Evolutionary conservation across 2,888 invertebrate species (phyloP).

Genomic region (Hydraecia micacea): DNA sequence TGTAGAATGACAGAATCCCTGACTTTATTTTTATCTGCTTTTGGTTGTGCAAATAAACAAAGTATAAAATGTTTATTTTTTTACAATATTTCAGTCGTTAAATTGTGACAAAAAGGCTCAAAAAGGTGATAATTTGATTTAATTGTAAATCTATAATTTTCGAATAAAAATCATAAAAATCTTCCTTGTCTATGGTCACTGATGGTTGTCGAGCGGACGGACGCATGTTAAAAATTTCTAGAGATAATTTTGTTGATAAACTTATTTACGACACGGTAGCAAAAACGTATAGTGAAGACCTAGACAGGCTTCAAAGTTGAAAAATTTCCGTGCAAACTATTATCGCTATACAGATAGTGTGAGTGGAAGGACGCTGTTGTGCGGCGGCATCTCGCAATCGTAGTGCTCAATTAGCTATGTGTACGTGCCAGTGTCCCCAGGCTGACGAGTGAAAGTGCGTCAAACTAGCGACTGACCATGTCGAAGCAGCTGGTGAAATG

Average conservation of each 20-base stretch:
- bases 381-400: conserved; percentile 76
- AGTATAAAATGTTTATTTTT: background rate
- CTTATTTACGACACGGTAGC: conserved; percentile 48
- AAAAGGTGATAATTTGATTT: background rate
- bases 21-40: background rate
- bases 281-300: conserved; percentile 18
- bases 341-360: conserved; percentile 40
- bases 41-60: background rate
- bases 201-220: conserved; percentile 69
- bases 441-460: conserved; percentile 84
- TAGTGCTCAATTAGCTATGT: conserved; percentile 81
- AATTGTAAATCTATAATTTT: conserved; percentile 43
- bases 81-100: background rate
- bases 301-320: background rate
- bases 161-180: conserved; percentile 27
- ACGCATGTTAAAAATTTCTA: conserved; percentile 79
- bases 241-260: conserved; percentile 73
- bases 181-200: conserved; percentile 75
- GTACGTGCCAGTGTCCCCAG: conserved; percentile 82
- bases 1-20: background rate
- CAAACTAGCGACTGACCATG: conserved; percentile 75
- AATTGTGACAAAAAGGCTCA: background rate
- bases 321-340: conserved; percentile 22
- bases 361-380: conserved; percentile 68
- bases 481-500: conserved; percentile 70